Evolutionary conservation across 2,113 vertebrate species (phyloP), one percentile per base, ranked within the genome.

Genomic region (Protomyctophum bolini): DNA sequence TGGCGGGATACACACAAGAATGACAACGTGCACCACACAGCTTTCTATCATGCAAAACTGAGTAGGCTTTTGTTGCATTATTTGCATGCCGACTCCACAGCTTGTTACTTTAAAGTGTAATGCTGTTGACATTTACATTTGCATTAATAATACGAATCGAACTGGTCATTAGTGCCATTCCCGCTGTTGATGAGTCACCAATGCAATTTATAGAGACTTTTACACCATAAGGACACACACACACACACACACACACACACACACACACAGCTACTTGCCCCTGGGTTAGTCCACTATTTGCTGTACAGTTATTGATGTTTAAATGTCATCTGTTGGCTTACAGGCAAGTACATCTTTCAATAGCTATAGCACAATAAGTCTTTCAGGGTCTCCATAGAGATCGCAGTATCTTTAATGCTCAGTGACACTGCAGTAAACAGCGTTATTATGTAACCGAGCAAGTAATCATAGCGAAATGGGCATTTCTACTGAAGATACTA

Each of bases 251-350:
- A 51, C 50, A 51, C 50, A 14, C 6, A n/a, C 10, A 62, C 58
- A 5, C 62, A n/a, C 47, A 65, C 14, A 41, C 33, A 41, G 1
- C 58, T 56, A 52, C 48, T 45, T 55, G 10, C 33, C 67, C 9
- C 10, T 68, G 21, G 65, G 62, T 11, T 62, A 66, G 10, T 21
- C 54, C 63, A 41, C 15, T 15, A 15, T 29, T 56, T 64, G 61
- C 54, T 67, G 46, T 48, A 63, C n/a, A 28, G 11, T 8, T 69
- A 67, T 62, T 72, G 47, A 75, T 55, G 50, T 47, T 15, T 71
- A 75, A 83, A 84, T 84, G 68, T 76, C 86, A 81, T 2, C 8
- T 67, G 29, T 55, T 66, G 74, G 63, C 58, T 72, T 9, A 60
- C 51, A 73, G 59, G 66, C 76, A 59, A 63, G n/a, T 58, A 50